Percentiles rank a stretch among this genome's conserved stretches.
phyloP scores from a whole-genome alignment of 2,797 vertebrate species.

The Intellagama lesueurii region DNA sequence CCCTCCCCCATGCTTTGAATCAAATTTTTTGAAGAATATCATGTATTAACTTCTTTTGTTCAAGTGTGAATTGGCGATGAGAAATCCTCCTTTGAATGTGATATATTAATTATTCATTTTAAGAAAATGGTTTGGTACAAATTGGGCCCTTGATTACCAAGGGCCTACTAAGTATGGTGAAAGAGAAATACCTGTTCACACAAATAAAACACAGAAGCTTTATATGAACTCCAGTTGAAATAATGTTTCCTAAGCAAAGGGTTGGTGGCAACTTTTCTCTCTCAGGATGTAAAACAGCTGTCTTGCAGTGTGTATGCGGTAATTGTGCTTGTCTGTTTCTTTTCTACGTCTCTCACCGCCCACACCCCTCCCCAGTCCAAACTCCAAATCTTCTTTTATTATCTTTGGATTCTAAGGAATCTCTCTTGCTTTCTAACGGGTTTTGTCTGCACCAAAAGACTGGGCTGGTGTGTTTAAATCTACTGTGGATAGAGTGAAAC shows the following conservation, averaged over 20 bases:
- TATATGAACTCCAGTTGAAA: constrained; percentile 74
- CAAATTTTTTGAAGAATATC: not conserved
- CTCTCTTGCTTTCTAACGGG: constrained; percentile 83
- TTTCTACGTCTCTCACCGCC: constrained; percentile 74
- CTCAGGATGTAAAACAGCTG: constrained; percentile 80
- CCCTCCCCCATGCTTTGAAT: no score
- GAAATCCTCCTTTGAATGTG: not conserved
- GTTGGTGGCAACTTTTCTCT: constrained; percentile 73
- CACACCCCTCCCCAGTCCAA: constrained; percentile 59
- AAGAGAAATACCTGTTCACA: constrained; percentile 54
- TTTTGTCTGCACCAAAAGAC: constrained; percentile 77
- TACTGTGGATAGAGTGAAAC: constrained; percentile 79
- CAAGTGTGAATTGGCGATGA: not conserved
- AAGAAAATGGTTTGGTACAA: constrained; percentile 47
- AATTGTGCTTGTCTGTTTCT: constrained; percentile 80
- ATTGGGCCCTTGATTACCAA: constrained; percentile 38
- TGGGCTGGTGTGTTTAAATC: constrained; percentile 80
- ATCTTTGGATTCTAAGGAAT: constrained; percentile 86
- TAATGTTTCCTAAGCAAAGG: constrained; percentile 77
- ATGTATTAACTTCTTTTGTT: not conserved
- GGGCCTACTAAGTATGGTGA: constrained; percentile 24
- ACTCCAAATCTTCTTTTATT: constrained; percentile 79
- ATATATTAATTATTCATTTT: not conserved
- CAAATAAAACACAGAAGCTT: constrained; percentile 64
- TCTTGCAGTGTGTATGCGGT: constrained; percentile 74